Evolutionary conservation across 2,888 invertebrate species (phyloP).

Genomic region (Leucania comma): DNA sequence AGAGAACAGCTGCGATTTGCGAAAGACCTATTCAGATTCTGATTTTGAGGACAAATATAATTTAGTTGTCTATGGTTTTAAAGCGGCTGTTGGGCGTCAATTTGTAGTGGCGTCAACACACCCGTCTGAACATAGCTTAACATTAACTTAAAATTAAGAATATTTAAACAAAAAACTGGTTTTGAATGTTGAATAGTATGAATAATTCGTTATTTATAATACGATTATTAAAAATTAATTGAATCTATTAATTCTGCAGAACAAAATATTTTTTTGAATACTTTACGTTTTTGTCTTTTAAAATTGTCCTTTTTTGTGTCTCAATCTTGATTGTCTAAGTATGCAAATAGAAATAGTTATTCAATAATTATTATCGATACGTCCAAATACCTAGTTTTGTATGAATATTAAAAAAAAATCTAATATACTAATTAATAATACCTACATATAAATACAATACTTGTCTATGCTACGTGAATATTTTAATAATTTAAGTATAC

Average conservation of each 20-base stretch:
- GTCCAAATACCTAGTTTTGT: slow-evolving; percentile 1
- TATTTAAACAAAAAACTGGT: slow-evolving; percentile 47
- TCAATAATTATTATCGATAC: slow-evolving; percentile 11
- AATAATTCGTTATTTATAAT: slow-evolving; percentile 61
- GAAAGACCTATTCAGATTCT: not conserved
- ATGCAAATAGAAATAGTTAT: slow-evolving; percentile 31
- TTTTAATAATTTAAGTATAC: slow-evolving; percentile 1
- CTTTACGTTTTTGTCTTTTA: slow-evolving; percentile 17
- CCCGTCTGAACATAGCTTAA: slow-evolving; percentile 36
- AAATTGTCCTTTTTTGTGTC: slow-evolving; percentile 17
- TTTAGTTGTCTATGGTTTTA: not conserved
- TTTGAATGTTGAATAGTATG: slow-evolving; percentile 52
- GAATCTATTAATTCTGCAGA: slow-evolving; percentile 31
- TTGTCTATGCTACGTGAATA: not conserved
- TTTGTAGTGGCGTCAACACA: not conserved
- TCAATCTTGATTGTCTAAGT: slow-evolving; percentile 14
- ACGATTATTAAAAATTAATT: slow-evolving; percentile 61
- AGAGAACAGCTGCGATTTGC: not conserved
- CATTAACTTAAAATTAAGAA: slow-evolving; percentile 8
- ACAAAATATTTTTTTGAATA: slow-evolving; percentile 46
- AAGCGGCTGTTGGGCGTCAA: too few species aligned
- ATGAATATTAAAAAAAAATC: slow-evolving; percentile 7
- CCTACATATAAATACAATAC: not conserved
- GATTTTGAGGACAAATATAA: not conserved
- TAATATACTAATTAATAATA: slow-evolving; percentile 1